Conservation (phyloP, 2,797 vertebrate genomes). For the Sandelia bainsii region DNA sequence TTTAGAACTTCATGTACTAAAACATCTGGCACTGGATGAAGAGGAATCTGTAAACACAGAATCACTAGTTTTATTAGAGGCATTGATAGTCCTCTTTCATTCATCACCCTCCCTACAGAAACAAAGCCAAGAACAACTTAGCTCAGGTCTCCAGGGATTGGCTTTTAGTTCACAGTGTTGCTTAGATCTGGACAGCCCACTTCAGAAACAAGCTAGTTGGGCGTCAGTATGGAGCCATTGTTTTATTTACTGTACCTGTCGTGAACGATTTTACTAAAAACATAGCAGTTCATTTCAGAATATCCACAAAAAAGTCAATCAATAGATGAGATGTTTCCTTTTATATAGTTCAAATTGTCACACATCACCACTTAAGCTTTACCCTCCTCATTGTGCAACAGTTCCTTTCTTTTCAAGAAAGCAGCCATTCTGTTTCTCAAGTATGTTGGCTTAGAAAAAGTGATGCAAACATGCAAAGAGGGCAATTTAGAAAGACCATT, state of each 20-base stretch:
- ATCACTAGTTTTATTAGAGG: constrained; percentile 65
- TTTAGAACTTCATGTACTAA: constrained; percentile 99
- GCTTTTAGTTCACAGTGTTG: constrained; percentile 60
- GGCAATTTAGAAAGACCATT: not conserved
- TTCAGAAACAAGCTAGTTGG: constrained; percentile 60
- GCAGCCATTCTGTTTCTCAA: not conserved
- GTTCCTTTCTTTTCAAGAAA: not conserved
- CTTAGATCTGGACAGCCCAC: constrained; percentile 48
- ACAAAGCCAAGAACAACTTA: constrained; percentile 72
- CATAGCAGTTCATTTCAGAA: constrained; percentile 17
- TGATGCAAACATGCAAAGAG: not conserved
- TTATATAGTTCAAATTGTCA: too few species aligned
- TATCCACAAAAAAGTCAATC: not conserved
- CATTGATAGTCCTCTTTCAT: constrained; percentile 62
- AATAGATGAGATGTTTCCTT: too few species aligned
- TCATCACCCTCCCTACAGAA: constrained; percentile 60
- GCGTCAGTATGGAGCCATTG: constrained; percentile 47
- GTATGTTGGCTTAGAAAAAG: not conserved
- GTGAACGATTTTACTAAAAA: constrained; percentile 36
- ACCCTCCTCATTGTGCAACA: not conserved
- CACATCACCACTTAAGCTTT: too few species aligned
- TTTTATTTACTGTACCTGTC: constrained; percentile 54
- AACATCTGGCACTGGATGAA: constrained; percentile 99
- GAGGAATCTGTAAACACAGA: constrained; percentile 91
- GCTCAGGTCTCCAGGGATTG: constrained; percentile 56